phyloP scores from a whole-genome alignment of 2,797 vertebrate species.

The Scyliorhinus canicula region DNA sequence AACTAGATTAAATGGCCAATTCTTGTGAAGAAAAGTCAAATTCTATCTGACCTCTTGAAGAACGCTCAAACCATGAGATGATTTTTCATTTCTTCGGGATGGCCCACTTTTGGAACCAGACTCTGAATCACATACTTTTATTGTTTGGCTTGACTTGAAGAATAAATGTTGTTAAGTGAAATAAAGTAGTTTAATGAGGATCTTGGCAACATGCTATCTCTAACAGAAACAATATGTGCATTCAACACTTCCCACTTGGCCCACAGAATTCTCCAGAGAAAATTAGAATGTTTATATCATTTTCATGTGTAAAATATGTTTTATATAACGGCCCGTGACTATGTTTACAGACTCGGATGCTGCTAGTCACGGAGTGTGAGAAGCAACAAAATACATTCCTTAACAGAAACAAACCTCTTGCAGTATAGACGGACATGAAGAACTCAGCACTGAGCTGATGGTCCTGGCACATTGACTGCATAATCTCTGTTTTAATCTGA shows the following conservation, averaged over 20 bases:
- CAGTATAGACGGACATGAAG: neutral
- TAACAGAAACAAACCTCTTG: neutral
- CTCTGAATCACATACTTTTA: neutral
- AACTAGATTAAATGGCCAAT: neutral
- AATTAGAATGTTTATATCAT: constrained; percentile 9
- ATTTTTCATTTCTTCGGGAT: neutral
- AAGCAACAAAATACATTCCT: neutral
- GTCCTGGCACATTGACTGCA: neutral
- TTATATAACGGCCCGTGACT: neutral
- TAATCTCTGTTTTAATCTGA: neutral
- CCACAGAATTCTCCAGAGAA: constrained; percentile 4
- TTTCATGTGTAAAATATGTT: neutral
- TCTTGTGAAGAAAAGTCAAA: neutral
- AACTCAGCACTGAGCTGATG: neutral
- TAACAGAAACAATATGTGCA: constrained; percentile 11
- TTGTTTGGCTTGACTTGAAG: neutral
- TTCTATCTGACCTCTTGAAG: neutral
- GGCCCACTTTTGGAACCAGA: too few relatives aligned
- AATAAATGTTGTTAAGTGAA: neutral
- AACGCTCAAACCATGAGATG: neutral
- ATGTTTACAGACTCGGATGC: constrained; percentile 9
- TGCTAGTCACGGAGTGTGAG: neutral
- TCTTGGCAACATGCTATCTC: neutral
- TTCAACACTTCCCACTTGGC: neutral
- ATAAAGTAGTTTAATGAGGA: constrained; percentile 3